Evolutionary conservation across 1,140 invertebrate species (phyloP).

Genomic region (Drosophila hydei): DNA sequence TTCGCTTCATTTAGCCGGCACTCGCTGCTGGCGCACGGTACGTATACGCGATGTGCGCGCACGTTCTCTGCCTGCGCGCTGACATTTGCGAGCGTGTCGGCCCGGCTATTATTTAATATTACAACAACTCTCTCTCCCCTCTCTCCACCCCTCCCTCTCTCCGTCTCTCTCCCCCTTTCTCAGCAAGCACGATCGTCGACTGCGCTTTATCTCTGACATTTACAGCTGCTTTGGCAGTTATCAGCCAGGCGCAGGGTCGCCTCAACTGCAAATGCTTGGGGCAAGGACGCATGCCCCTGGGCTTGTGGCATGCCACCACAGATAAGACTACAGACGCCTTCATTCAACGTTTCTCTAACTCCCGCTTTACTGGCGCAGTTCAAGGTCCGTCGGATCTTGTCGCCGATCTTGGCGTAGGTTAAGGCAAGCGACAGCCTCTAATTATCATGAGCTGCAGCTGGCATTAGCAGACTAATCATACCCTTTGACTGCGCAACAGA

Average conservation of each 20-base stretch:
- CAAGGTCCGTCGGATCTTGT: conserved; percentile 12
- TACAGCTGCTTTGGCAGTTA: conserved; percentile 8
- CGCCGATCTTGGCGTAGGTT: conserved; percentile 21
- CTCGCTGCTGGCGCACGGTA: conserved; percentile 37
- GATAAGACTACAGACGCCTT: background rate
- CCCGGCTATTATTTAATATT: conserved; percentile 74
- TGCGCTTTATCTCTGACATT: conserved; percentile 17
- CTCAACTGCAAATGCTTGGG: background rate
- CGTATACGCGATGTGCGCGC: conserved; percentile 75
- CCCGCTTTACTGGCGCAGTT: background rate
- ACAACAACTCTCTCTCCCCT: background rate
- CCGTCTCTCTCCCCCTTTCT: too few species aligned
- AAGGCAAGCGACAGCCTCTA: conserved; percentile 7
- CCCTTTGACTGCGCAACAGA: background rate
- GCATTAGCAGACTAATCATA: conserved; percentile 9
- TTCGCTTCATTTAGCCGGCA: conserved; percentile 48
- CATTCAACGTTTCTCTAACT: background rate
- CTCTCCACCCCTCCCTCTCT: too few species aligned
- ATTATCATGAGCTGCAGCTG: background rate
- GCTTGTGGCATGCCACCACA: background rate
- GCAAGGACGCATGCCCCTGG: background rate
- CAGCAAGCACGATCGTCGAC: background rate
- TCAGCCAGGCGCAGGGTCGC: conserved; percentile 4
- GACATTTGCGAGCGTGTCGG: conserved; percentile 37
- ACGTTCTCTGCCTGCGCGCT: conserved; percentile 60